Evolutionary conservation across 2,797 vertebrate genomes (phyloP).

Genomic region (Ceryle rudis): DNA sequence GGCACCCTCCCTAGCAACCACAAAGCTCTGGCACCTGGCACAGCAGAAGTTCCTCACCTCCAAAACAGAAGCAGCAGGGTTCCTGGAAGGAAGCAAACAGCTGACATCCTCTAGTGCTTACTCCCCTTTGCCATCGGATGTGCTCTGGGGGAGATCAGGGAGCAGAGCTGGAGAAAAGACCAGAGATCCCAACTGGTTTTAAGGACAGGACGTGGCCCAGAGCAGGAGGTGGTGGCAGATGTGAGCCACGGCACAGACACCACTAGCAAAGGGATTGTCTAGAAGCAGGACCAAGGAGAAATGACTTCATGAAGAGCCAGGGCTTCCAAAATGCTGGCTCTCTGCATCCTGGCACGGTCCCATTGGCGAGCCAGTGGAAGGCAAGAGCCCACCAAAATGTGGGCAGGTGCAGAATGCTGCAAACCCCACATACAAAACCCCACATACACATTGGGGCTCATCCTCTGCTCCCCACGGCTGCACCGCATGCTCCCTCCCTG

Average conservation of each 20-base stretch:
- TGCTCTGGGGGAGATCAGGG: accelerated
- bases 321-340: accelerated
- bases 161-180: neutral
- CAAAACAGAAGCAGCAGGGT: neutral
- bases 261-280: neutral
- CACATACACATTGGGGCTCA: too few species aligned
- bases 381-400: neutral
- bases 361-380: accelerated
- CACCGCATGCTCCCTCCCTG: accelerated
- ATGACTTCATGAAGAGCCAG: neutral
- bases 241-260: neutral
- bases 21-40: neutral
- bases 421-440: accelerated
- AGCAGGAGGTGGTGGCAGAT: accelerated
- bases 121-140: accelerated
- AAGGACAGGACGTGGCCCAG: accelerated
- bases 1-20: neutral
- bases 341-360: neutral
- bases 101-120: neutral
- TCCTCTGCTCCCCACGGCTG: neutral
- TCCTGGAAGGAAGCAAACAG: neutral
- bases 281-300: neutral
- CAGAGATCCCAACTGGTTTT: neutral
- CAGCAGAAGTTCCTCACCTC: neutral
- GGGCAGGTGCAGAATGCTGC: neutral